Evolutionary conservation across 2,113 vertebrate genomes (phyloP).

Genomic region (Prionailurus bengalensis): DNA sequence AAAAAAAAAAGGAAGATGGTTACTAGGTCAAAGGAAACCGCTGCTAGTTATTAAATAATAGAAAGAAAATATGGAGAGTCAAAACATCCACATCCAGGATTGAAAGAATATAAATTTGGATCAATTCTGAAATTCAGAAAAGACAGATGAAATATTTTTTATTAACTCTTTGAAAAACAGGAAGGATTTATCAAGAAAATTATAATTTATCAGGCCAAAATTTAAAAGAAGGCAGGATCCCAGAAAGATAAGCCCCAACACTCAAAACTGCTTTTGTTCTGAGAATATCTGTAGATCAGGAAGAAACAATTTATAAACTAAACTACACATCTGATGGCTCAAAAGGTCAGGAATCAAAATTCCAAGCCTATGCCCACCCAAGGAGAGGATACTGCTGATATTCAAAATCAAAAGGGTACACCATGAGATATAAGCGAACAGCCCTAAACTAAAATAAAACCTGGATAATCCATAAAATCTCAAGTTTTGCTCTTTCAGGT

Average conservation of each 20-base stretch:
- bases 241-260: neutral
- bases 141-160: neutral
- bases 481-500: neutral
- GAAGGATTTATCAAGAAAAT: neutral
- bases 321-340: neutral
- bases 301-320: slow-evolving; percentile 10
- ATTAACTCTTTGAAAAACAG: neutral
- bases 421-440: neutral
- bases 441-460: neutral
- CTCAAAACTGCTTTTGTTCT: neutral
- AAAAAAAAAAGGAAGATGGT: neutral
- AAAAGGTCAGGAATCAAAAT: neutral
- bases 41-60: neutral
- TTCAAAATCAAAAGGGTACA: neutral
- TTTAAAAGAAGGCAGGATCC: neutral
- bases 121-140: neutral
- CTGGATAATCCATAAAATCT: neutral
- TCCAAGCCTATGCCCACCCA: neutral
- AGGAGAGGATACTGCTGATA: neutral
- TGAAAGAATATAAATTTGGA: neutral
- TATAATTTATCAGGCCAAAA: neutral
- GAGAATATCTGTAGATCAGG: neutral
- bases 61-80: neutral
- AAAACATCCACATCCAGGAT: neutral
- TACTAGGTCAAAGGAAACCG: neutral